Conservation (phyloP, 2,797 vertebrate genomes). For the Sphaeramia orbicularis region DNA sequence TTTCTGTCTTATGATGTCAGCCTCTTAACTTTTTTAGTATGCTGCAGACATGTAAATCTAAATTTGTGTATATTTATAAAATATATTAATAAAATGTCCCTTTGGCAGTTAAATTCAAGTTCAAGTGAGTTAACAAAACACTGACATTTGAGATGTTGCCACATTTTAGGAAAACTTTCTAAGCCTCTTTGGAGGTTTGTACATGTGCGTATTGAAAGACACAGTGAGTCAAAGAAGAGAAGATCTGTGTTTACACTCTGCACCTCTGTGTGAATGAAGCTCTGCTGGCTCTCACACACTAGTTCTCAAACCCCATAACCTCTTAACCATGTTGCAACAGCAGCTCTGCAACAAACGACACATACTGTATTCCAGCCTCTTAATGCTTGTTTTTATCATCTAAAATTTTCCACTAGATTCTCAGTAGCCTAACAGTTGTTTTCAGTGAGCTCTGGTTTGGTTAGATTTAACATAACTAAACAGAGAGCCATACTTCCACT, state of each 20-base stretch:
- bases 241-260: conserved; percentile 31
- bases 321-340: conserved; percentile 13
- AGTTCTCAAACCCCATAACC: conserved; percentile 34
- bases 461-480: conserved; percentile 23
- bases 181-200: no score
- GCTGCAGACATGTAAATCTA: no score
- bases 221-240: neutral
- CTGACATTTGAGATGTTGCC: no score
- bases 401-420: conserved; percentile 11
- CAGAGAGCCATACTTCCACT: conserved; percentile 17
- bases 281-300: conserved; percentile 18
- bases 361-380: conserved; percentile 23
- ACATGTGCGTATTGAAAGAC: neutral
- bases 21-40: no score
- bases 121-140: no score
- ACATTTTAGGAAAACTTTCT: no score
- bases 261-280: conserved; percentile 36
- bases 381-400: conserved; percentile 9
- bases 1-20: no score
- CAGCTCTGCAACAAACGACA: conserved; percentile 1
- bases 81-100: no score
- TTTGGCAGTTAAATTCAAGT: no score
- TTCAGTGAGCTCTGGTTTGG: conserved; percentile 16
- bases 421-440: conserved; percentile 5
- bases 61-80: no score